Percentiles rank a stretch among this genome's conserved stretches.
Evolutionary conservation across 2,888 invertebrate species (phyloP).

Genomic region (Apamea crenata): DNA sequence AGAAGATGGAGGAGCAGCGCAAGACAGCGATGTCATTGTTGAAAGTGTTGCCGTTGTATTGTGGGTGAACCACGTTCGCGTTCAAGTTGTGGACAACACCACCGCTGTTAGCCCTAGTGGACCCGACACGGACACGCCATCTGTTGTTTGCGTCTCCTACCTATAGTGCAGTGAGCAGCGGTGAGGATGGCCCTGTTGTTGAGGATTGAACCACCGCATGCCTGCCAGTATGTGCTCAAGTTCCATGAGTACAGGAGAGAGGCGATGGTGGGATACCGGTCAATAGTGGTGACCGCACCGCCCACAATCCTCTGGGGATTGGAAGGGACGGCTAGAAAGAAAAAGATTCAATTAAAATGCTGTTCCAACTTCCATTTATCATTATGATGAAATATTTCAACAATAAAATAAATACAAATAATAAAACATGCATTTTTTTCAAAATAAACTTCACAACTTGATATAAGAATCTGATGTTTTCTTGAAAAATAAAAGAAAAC

Average conservation of each 20-base stretch:
- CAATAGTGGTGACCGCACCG: constrained; percentile 69
- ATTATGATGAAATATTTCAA: background rate
- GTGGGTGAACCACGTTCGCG: constrained; percentile 71
- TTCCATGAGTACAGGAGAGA: constrained; percentile 62
- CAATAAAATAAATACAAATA: background rate
- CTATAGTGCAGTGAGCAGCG: constrained; percentile 64
- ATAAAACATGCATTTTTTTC: background rate
- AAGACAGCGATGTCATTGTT: constrained; percentile 37
- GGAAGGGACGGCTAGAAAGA: constrained; percentile 57
- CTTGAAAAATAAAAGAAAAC: background rate
- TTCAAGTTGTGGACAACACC: constrained; percentile 69
- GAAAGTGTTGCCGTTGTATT: constrained; percentile 69
- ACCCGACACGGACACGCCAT: constrained; percentile 78
- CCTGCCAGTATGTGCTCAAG: constrained; percentile 50
- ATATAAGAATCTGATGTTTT: background rate
- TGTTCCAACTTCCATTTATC: background rate
- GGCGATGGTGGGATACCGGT: constrained; percentile 59
- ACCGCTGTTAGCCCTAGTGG: constrained; percentile 74
- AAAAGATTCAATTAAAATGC: background rate
- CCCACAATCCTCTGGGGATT: constrained; percentile 72
- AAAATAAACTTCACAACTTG: background rate
- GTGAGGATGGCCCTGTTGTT: constrained; percentile 66
- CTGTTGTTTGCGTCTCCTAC: constrained; percentile 60
- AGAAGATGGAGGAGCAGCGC: constrained; percentile 35
- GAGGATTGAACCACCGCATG: constrained; percentile 69